phyloP scores from a whole-genome alignment of 2,797 vertebrate genomes.

The Pantherophis vulpinus region DNA sequence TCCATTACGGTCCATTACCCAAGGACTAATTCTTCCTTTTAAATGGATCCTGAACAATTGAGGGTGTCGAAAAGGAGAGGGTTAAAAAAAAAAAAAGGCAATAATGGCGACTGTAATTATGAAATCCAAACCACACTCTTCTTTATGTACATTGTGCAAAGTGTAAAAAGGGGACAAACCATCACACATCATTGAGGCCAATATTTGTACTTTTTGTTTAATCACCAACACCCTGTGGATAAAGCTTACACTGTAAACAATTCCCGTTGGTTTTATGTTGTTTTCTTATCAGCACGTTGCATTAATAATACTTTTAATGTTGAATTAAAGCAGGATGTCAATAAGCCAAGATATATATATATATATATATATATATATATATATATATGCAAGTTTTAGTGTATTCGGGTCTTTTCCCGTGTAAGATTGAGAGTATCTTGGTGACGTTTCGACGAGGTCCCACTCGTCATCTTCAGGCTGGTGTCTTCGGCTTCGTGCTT shows the following conservation, averaged over 20 bases:
- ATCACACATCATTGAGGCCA: not conserved
- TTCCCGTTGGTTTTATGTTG: not conserved
- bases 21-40: not conserved
- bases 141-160: not conserved
- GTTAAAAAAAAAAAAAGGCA: not conserved
- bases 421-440: too few species aligned
- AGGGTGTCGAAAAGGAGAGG: not conserved
- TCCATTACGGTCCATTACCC: not conserved
- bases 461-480: too few species aligned
- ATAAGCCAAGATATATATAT: too few species aligned
- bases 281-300: not conserved
- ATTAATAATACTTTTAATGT: not conserved
- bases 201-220: not conserved
- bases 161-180: not conserved
- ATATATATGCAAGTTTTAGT: too few species aligned
- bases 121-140: not conserved
- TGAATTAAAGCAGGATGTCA: not conserved
- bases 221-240: not conserved
- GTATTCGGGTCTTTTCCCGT: too few species aligned
- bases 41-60: not conserved
- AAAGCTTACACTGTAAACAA: not conserved
- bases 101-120: not conserved
- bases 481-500: too few species aligned
- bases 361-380: too few species aligned
- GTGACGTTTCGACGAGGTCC: too few species aligned